Percentiles rank a stretch among this genome's conserved stretches.
phyloP scores from a whole-genome alignment of 2,797 vertebrate genomes.

The Hippocampus kuda region DNA sequence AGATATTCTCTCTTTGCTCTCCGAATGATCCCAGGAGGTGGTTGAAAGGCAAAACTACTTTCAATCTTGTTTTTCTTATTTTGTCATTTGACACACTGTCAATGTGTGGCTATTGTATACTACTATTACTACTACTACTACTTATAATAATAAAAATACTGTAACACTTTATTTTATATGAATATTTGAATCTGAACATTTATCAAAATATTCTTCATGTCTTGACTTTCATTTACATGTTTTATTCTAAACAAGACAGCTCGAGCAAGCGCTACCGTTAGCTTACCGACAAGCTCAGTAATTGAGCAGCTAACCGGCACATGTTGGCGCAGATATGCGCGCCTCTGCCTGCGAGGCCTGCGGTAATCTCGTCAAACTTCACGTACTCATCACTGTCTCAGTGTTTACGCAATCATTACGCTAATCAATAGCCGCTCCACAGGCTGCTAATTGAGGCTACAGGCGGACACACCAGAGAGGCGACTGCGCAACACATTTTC shows the following conservation, averaged over 20 bases:
- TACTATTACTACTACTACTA: too few relatives aligned
- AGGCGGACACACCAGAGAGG: background rate
- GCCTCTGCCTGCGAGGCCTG: background rate
- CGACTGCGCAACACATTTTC: background rate
- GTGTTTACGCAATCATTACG: background rate
- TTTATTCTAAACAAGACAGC: too few relatives aligned
- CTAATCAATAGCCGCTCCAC: background rate
- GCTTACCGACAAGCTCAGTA: background rate
- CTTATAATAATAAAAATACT: too few relatives aligned
- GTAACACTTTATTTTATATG: too few relatives aligned
- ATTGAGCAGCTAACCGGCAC: background rate
- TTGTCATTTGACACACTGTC: too few relatives aligned
- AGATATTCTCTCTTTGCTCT: background rate
- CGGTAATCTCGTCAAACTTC: background rate
- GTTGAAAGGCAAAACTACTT: background rate
- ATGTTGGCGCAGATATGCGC: background rate
- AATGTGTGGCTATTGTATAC: too few relatives aligned
- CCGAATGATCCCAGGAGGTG: conserved; percentile 8
- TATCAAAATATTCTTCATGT: too few relatives aligned
- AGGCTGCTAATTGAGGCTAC: background rate
- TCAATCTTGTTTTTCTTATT: too few relatives aligned
- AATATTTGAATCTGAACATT: background rate
- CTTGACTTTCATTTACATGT: too few relatives aligned
- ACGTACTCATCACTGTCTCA: background rate
- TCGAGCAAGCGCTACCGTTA: background rate